Conservation (phyloP, 2,888 invertebrate genomes). For the Drosophila melanosoma region DNA sequence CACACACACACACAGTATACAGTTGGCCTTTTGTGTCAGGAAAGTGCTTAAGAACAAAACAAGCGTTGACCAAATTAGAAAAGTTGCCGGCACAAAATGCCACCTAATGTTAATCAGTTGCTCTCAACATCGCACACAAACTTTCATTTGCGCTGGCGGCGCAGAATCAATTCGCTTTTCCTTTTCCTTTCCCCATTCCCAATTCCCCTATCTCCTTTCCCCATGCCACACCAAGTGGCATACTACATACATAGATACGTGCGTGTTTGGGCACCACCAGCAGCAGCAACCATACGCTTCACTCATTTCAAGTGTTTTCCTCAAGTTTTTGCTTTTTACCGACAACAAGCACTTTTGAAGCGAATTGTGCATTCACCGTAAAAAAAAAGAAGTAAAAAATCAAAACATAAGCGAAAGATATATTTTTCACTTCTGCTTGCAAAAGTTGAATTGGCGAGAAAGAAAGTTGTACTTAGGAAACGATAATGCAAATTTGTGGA, state of each 20-base stretch:
- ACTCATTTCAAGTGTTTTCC: constrained; percentile 55
- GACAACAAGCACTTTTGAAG: constrained; percentile 29
- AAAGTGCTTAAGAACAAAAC: constrained; percentile 58
- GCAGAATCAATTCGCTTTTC: constrained; percentile 59
- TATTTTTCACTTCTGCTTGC: constrained; percentile 14
- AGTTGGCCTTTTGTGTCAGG: constrained; percentile 31
- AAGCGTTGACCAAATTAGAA: constrained; percentile 73
- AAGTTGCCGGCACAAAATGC: constrained; percentile 41
- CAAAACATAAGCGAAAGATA: constrained; percentile 28
- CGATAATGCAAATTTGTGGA: constrained; percentile 28
- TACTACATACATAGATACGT: constrained; percentile 11
- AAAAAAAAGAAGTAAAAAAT: constrained; percentile 44
- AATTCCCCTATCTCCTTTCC: background rate
- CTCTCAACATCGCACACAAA: constrained; percentile 47
- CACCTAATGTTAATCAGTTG: constrained; percentile 43
- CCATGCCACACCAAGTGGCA: constrained; percentile 3
- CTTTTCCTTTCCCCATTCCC: background rate
- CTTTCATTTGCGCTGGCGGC: constrained; percentile 72
- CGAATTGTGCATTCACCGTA: constrained; percentile 39
- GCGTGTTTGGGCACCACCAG: constrained; percentile 40
- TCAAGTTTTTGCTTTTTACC: constrained; percentile 24
- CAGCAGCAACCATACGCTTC: constrained; percentile 29
- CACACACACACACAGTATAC: constrained; percentile 19
- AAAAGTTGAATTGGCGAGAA: constrained; percentile 51
- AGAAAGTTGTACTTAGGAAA: constrained; percentile 56